Evolutionary conservation across 2,888 invertebrate species (phyloP), one percentile per base, ranked within the genome.

Genomic region (Parascotia fuliginaria): DNA sequence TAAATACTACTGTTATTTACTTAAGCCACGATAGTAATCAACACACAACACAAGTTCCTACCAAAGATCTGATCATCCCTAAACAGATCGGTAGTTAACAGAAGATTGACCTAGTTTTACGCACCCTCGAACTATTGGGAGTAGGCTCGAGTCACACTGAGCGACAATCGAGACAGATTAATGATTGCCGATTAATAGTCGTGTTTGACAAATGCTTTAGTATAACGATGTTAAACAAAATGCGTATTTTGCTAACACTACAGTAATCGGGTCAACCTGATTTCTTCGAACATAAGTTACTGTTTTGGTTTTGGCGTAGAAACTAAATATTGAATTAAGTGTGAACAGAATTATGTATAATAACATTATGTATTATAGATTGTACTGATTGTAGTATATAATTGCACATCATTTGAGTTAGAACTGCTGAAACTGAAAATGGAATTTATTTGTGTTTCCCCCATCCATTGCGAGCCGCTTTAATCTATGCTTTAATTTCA

Each of bases 81-180:
- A 47, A 55, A 46, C 34, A 55, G 46, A 44, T 44, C 44, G 28
- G 14, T 42, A 60, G 41, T 60, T 55, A 60, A 12, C 46, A 22
- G 44, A 44, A 55, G 39, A 60, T 55, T 60, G 60, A 60, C 59
- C 59, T 55, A 59, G 41, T 60, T 59, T 19, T 27, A 48, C 58
- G 43, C 39, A 46, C 34, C 11, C 41, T 31, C 41, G 43, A 59
- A 50, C 43, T 39, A 33, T 45, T 33, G 42, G 37, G 16, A 33
- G 55, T 49, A 55, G 45, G 39, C 13, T 54, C 0, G 42, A 33
- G 24, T 53, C 54, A 31, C 34, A 54, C 44, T 16, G 44, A 14
- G 54, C 5, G 13, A 3, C 31, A 31, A 31, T 31, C 13, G 31
- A 31, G 6, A 13, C 9, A 2, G 33, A 33, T 33, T 33, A 16